phyloP scores from a whole-genome alignment of 2,888 invertebrate species.

The Ormia ochracea region DNA sequence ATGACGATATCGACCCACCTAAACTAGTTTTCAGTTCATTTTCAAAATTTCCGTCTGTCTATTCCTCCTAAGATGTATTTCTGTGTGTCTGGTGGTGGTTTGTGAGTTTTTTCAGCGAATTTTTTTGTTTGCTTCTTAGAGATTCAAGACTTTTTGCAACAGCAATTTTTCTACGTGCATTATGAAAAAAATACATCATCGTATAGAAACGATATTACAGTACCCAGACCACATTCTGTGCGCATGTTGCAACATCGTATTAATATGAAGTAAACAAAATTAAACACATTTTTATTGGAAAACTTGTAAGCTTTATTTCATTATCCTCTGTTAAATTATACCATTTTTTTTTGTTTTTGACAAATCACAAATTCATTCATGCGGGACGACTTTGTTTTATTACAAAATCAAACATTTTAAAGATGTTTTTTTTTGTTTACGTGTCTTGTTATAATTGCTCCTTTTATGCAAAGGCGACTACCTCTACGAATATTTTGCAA shows the following conservation, averaged over 20 bases:
- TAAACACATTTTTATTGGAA: conserved; percentile 11
- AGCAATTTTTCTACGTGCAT: conserved; percentile 9
- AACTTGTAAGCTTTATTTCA: conserved; percentile 24
- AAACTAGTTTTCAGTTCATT: conserved; percentile 71
- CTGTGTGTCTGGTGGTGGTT: conserved; percentile 18
- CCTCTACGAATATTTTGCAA: not conserved
- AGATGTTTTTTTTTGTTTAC: not conserved
- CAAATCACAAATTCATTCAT: conserved; percentile 47
- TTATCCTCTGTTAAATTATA: conserved; percentile 45
- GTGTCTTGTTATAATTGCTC: not conserved
- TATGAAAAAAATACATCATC: conserved; percentile 39
- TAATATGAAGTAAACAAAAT: not conserved
- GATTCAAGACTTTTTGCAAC: conserved; percentile 37
- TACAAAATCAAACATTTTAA: not conserved
- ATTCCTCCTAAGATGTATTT: conserved; percentile 30
- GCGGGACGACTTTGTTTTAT: conserved; percentile 13
- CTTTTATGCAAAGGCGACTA: not conserved
- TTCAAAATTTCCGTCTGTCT: conserved; percentile 13
- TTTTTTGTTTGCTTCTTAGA: not conserved
- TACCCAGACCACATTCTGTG: conserved; percentile 57
- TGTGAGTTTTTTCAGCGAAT: conserved; percentile 6
- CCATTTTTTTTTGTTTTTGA: not conserved
- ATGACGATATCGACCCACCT: conserved; percentile 68
- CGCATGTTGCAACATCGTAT: conserved; percentile 57
- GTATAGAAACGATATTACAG: conserved; percentile 21